Conservation (phyloP, 1,140 invertebrate genomes). For the Stegodyphus dumicola region DNA sequence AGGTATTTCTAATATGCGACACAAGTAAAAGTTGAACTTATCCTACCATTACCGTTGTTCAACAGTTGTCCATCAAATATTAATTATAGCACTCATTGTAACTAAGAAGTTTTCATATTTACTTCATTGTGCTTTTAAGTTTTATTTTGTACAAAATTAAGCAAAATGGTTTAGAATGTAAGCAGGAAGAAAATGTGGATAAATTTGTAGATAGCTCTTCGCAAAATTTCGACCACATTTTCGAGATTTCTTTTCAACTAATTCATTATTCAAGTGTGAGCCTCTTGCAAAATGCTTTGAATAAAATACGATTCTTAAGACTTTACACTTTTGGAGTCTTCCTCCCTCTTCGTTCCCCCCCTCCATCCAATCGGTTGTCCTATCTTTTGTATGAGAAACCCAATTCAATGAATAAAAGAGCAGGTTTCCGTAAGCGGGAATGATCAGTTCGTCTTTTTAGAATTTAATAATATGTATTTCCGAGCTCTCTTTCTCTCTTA, state of each 20-base stretch:
- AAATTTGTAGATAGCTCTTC: too few species aligned
- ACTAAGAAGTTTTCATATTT: too few species aligned
- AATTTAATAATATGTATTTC: constrained; percentile 60
- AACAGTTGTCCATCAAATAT: too few species aligned
- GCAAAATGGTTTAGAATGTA: too few species aligned
- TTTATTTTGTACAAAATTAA: too few species aligned
- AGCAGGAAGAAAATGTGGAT: too few species aligned
- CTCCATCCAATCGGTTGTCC: constrained; percentile 15
- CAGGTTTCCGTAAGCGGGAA: constrained; percentile 51
- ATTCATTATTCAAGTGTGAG: constrained; percentile 50
- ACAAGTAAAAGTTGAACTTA: too few species aligned
- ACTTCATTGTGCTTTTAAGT: too few species aligned
- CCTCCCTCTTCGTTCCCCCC: constrained; percentile 11
- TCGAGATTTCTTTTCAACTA: constrained; percentile 25
- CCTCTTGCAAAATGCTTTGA: constrained; percentile 45
- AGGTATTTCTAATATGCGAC: too few species aligned
- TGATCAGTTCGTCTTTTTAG: constrained; percentile 53
- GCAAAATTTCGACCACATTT: background rate
- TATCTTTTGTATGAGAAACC: constrained; percentile 21
- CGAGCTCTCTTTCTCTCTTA: background rate
- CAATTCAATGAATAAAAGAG: constrained; percentile 57
- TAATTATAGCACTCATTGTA: too few species aligned
- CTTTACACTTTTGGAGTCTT: constrained; percentile 24
- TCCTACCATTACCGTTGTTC: too few species aligned
- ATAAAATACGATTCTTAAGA: constrained; percentile 52